phyloP scores from a whole-genome alignment of 2,888 invertebrate genomes.

The Eupsilia transversa region DNA sequence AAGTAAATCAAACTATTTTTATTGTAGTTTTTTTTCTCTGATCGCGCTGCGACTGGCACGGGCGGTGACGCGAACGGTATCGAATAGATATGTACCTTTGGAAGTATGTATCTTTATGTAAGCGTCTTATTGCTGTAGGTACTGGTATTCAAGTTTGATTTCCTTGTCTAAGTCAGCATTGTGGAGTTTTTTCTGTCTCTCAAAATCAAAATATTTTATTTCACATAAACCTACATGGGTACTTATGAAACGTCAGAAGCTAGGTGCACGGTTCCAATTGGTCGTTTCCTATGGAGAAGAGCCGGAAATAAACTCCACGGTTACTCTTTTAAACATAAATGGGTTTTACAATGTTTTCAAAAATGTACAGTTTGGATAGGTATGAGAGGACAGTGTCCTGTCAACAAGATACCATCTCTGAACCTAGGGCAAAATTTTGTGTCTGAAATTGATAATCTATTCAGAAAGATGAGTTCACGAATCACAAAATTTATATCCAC shows the following conservation, averaged over 20 bases:
- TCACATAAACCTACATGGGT: too few relatives aligned
- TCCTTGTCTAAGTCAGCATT: neutral
- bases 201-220: too few relatives aligned
- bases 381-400: too few relatives aligned
- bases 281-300: too few relatives aligned
- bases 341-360: too few relatives aligned
- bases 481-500: neutral
- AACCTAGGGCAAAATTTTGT: neutral
- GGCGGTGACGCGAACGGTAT: constrained; percentile 19
- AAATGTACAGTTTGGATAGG: too few relatives aligned
- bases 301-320: too few relatives aligned
- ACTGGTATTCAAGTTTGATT: neutral
- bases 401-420: too few relatives aligned
- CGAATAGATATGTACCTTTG: neutral
- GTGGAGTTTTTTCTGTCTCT: neutral
- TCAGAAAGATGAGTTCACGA: neutral
- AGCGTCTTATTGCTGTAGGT: neutral
- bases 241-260: too few relatives aligned
- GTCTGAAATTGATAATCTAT: neutral
- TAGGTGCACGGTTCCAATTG: too few relatives aligned
- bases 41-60: constrained; percentile 45
- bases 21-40: constrained; percentile 12
- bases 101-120: constrained; percentile 9
- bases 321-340: too few relatives aligned
- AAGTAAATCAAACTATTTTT: constrained; percentile 45